phyloP scores from a whole-genome alignment of 2,888 invertebrate genomes.

The Deladenus siricidicola region DNA sequence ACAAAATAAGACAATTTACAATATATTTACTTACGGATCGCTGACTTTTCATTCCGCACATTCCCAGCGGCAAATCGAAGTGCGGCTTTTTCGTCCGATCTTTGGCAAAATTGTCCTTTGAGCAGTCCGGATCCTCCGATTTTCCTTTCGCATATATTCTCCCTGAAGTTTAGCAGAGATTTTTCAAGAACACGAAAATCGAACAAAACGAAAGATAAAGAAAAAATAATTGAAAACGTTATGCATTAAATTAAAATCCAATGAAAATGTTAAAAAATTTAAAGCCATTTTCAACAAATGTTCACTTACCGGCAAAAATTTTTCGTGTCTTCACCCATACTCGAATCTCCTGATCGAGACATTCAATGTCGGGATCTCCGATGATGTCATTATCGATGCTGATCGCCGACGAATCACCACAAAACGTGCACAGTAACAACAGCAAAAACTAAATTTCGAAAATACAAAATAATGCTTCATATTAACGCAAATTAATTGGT shows the following conservation, averaged over 20 bases:
- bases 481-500: too few species aligned
- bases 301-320: constrained; percentile 44
- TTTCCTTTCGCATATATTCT: constrained; percentile 53
- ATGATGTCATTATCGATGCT: constrained; percentile 52
- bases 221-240: too few species aligned
- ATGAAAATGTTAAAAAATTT: too few species aligned
- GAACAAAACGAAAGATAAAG: not conserved
- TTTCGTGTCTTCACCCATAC: constrained; percentile 52
- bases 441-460: not conserved
- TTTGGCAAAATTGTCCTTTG: constrained; percentile 44
- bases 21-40: constrained; percentile 44
- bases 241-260: too few species aligned
- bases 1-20: not conserved
- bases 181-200: too few species aligned
- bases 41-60: constrained; percentile 52
- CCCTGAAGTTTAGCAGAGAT: constrained; percentile 32
- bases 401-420: not conserved
- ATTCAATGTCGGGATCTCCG: constrained; percentile 53
- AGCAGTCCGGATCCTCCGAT: constrained; percentile 47
- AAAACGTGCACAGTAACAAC: not conserved
- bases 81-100: constrained; percentile 49
- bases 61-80: constrained; percentile 48
- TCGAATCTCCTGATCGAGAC: constrained; percentile 51
- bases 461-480: not conserved
- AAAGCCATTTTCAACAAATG: too few species aligned